A percentile compares a stretch with the other conserved stretches of the same genome.
These are phyloP conservation scores for Dusona sp. DNA, from an alignment of 2,888 invertebrate species.

Conservation along the genomic window DNA sequence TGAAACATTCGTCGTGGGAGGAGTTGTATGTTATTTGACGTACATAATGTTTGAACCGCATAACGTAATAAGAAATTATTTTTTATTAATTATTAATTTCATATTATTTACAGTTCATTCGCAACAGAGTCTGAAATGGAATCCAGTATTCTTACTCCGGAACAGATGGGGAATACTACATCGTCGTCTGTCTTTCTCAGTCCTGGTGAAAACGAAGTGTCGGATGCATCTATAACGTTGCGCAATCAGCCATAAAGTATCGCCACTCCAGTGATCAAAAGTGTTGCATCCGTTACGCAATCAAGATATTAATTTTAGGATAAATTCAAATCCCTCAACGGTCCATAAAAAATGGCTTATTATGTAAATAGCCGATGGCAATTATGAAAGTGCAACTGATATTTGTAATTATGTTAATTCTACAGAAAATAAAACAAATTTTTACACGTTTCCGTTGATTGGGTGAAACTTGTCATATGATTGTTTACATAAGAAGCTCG, in stretches of 20 bases:
- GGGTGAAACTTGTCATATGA: neutral
- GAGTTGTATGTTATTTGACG: no score
- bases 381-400: neutral
- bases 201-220: neutral
- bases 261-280: slow-evolving; percentile 58
- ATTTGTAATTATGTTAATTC: neutral
- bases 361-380: neutral
- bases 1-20: no score
- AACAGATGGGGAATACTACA: slow-evolving; percentile 36
- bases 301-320: neutral
- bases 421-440: neutral
- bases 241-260: slow-evolving; percentile 44
- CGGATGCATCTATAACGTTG: neutral
- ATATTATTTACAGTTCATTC: slow-evolving; percentile 19
- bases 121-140: slow-evolving; percentile 33
- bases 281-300: neutral
- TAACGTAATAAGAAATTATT: neutral
- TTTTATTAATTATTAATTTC: slow-evolving; percentile 1
- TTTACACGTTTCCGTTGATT: neutral
- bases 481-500: neutral
- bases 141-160: slow-evolving; percentile 46
- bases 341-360: neutral
- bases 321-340: neutral
- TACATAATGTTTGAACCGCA: neutral
- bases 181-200: neutral